phyloP scores from a whole-genome alignment of 2,113 vertebrate species.

The Suncus etruscus region DNA sequence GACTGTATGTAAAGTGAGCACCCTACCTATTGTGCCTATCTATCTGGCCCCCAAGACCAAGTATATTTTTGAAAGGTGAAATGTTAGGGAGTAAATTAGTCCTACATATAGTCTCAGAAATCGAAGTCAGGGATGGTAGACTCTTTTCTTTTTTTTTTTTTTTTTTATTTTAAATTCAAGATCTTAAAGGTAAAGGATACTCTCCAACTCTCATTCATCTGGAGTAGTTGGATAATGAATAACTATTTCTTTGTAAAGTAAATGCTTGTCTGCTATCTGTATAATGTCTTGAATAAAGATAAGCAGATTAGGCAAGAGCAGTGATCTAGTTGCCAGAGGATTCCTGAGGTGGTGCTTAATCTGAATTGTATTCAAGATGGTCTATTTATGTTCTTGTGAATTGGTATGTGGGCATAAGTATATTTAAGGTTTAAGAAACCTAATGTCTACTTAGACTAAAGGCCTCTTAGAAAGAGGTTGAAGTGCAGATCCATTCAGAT shows the following conservation, averaged over 20 bases:
- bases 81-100: neutral
- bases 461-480: neutral
- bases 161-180: slow-evolving; percentile 18
- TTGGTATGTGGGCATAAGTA: neutral
- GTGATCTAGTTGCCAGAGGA: neutral
- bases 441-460: neutral
- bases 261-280: neutral
- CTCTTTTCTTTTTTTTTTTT: neutral
- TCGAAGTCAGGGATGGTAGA: neutral
- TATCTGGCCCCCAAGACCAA: neutral
- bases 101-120: neutral
- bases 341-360: neutral
- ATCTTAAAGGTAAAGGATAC: neutral
- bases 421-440: neutral
- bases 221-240: neutral
- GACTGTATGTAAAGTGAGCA: no score
- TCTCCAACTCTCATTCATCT: neutral
- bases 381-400: neutral
- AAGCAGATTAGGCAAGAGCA: neutral
- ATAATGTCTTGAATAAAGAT: neutral
- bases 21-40: neutral
- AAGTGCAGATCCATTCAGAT: slow-evolving; percentile 20
- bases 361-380: neutral
- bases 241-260: neutral
- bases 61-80: neutral